Conservation (phyloP, 2,113 vertebrate species). For the Hepsetus odoe region DNA sequence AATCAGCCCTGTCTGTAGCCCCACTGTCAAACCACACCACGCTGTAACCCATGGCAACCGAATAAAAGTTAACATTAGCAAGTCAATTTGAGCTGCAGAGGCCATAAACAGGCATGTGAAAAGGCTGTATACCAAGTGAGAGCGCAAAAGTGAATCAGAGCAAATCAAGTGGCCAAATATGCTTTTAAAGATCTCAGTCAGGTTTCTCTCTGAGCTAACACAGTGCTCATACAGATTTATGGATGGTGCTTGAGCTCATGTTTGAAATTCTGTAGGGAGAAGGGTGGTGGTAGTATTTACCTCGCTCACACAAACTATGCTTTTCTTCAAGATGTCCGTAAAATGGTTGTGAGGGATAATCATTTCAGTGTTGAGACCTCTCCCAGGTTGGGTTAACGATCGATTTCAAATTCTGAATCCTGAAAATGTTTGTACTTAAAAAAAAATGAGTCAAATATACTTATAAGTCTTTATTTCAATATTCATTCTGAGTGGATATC, state of each 20-base stretch:
- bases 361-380: not conserved
- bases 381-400: not conserved
- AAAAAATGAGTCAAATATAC: too few species aligned
- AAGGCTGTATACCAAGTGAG: constrained; percentile 37
- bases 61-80: constrained; percentile 99
- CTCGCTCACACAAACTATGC: not conserved
- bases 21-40: constrained; percentile 99
- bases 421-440: too few species aligned
- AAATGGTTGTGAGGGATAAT: not conserved
- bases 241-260: constrained; percentile 15
- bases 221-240: constrained; percentile 41
- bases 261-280: not conserved
- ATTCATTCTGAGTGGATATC: too few species aligned
- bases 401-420: not conserved
- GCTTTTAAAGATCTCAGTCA: constrained; percentile 59
- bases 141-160: constrained; percentile 69
- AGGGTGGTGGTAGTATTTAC: not conserved
- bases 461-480: too few species aligned
- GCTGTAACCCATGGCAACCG: constrained; percentile 99
- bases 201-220: constrained; percentile 46
- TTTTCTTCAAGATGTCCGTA: not conserved
- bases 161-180: constrained; percentile 54
- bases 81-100: constrained; percentile 99
- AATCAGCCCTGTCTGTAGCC: constrained; percentile 99
- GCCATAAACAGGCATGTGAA: constrained; percentile 94